Base-by-base conservation (phyloP, 1,140 invertebrate species). In the Oreohelix idahoensis region DNA sequence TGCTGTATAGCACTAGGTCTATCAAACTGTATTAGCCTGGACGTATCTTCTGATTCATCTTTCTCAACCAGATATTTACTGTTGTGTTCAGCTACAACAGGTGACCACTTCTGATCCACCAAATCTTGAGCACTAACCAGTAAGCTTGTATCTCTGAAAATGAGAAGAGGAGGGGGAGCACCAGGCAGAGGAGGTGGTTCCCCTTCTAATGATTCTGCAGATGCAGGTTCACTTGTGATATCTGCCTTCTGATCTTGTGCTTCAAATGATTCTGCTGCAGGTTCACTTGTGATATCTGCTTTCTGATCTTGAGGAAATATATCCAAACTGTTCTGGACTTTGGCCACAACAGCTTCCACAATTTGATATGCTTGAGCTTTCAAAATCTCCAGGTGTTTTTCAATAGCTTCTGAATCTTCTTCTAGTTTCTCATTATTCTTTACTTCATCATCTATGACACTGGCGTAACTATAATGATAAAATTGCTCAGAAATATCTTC, bases 161-260 rank as follows among this genome's bases (percentile, higher is more conserved):
- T 15, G 15, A 15, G 36, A 4, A 81, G 73, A 49, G 86, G 86
- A 29, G 86, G 86, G 1, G 84, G 84, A 38, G 79, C 76, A 2
- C 84, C 83, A 20, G 86, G 86, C 0, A 87, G 73, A 32, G 86
- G 86, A 29, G 84, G 86, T 23, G 86, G 83, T 35, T 83, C 84
- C 29, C 82, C 81, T n/a, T 45, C 75, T 23, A 38, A 53, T 13
- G n/a, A 53, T 45, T n/a, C 53, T 58, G 26, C 10, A n/a, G n/a
- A n/a, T 58, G 84, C 76, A 84, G 53, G 20, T 71, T 75, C 10
- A 76, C 83, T 38, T 79, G 76, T n/a, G 69, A 42, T 23, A 53
- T 29, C 0, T 38, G 63, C 5, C 26, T 79, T 39, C 69, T 63
- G 10, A 13, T 71, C n/a, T 51, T 32, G 23, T n/a, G n/a, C n/a